Conservation (phyloP, 37 sponge, comb jelly and placozoan genomes). For the Agelas oroides region DNA sequence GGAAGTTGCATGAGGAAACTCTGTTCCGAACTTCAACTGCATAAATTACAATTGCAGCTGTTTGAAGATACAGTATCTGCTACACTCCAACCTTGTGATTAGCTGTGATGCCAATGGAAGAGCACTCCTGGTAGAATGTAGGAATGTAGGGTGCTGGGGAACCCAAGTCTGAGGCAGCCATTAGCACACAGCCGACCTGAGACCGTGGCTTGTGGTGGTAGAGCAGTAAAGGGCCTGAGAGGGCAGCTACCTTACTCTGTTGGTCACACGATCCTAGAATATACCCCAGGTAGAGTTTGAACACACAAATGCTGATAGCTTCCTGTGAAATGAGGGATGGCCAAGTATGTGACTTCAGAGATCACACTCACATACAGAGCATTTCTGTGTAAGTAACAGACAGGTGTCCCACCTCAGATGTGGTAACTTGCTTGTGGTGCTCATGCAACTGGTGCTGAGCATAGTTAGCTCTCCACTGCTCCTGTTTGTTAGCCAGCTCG, state of each 20-base stretch:
- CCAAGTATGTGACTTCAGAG: not conserved
- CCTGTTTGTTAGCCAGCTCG: constrained; percentile 61
- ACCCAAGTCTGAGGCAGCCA: not conserved
- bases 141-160: constrained; percentile 53
- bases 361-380: too few species aligned
- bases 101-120: constrained; percentile 13
- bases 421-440: too few species aligned
- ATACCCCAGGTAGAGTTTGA: constrained; percentile 63
- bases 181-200: constrained; percentile 31
- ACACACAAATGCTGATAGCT: constrained; percentile 24
- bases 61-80: not conserved
- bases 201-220: constrained; percentile 31
- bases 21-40: too few species aligned
- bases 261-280: constrained; percentile 55
- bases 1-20: too few species aligned
- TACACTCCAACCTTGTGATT: constrained; percentile 14
- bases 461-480: constrained; percentile 10
- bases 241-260: not conserved
- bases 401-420: not conserved
- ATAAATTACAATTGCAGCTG: too few species aligned
- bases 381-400: not conserved
- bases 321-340: constrained; percentile 1
- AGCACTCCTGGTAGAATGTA: constrained; percentile 54
- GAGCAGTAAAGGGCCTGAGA: constrained; percentile 46
- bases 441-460: not conserved